Evolutionary conservation across 2,888 invertebrate species (phyloP).

Genomic region (Clanis bilineata): DNA sequence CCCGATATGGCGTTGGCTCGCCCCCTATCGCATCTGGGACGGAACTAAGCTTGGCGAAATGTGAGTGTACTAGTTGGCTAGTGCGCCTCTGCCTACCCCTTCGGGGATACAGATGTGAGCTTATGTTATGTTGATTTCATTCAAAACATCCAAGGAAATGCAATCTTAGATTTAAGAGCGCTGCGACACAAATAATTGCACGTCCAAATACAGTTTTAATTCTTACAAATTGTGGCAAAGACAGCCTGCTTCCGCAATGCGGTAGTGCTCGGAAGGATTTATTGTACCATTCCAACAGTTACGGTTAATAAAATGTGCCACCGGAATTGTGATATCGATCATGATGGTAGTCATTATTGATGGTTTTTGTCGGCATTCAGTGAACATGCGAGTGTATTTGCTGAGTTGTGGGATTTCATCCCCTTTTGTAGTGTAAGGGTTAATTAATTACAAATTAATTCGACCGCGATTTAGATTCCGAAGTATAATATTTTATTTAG

Average conservation of each 20-base stretch:
- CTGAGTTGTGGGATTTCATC: too few species aligned
- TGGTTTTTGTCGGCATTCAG: neutral
- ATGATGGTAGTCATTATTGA: slow-evolving; percentile 20
- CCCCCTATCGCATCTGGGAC: too few species aligned
- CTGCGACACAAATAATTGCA: slow-evolving; percentile 4
- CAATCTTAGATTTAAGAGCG: neutral
- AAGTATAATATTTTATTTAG: too few species aligned
- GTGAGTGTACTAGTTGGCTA: too few species aligned
- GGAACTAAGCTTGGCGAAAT: too few species aligned
- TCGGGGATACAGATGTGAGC: too few species aligned
- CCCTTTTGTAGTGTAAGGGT: too few species aligned
- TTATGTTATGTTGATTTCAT: neutral
- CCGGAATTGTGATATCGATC: slow-evolving; percentile 23
- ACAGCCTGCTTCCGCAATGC: slow-evolving; percentile 44
- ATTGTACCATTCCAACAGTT: slow-evolving; percentile 30
- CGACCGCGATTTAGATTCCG: too few species aligned
- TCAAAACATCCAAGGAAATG: neutral
- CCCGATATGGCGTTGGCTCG: too few species aligned
- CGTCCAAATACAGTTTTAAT: slow-evolving; percentile 33
- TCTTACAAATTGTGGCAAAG: slow-evolving; percentile 43
- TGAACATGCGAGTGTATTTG: neutral
- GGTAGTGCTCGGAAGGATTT: slow-evolving; percentile 34
- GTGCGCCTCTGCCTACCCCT: too few species aligned
- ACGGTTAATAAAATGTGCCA: slow-evolving; percentile 31
- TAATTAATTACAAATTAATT: too few species aligned